Evolutionary conservation across 2,797 vertebrate species (phyloP), one percentile per base, ranked within the genome.

Genomic region (Lerista edwardsae): DNA sequence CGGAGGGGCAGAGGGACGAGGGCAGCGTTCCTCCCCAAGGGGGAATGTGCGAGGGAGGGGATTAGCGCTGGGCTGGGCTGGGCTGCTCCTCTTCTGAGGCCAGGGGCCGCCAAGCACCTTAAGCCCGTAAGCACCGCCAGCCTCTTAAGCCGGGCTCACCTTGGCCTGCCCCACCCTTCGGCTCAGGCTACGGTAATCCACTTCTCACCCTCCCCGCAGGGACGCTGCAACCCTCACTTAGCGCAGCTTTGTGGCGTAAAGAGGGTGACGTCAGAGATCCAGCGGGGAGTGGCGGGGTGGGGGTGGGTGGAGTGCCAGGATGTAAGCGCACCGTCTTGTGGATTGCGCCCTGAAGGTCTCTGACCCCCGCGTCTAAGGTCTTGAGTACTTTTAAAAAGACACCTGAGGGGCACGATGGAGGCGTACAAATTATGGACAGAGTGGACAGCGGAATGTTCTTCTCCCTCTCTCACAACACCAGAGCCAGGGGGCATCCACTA

Each of bases 71-170:
- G 65, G 86, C 75, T 82, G 84, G 91, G 47, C 47, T 14, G 12
- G 47, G 7, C n/a, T n/a, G n/a, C n/a, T 90, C 88, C 78, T 91
- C 83, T 93, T 93, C 90, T 83, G 89, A 92, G 87, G 86, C 88
- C 88, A 93, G 91, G 82, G 91, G 90, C 89, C 89, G 91, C 88
- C 93, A 91, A 91, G 87, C 59, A 44, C 79, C 82, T 86, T 93
- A 87, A 93, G 86, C 89, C 90, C 88, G 76, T 91, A 90, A 93
- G 91, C 14, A 91, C 87, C 14, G 91, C 87, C 47, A 51, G 75
- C 84, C 81, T 89, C 51, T 86, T 92, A 92, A 93, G 86, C 84
- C 39, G 80, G 86, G 25, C 89, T 93, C 90, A 93, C 88, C 91
- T 91, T 84, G 39, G 31, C 65, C 68, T 29, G 78, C 27, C 27